Conservation (phyloP, 2,113 vertebrate species). For the Astur gentilis region DNA sequence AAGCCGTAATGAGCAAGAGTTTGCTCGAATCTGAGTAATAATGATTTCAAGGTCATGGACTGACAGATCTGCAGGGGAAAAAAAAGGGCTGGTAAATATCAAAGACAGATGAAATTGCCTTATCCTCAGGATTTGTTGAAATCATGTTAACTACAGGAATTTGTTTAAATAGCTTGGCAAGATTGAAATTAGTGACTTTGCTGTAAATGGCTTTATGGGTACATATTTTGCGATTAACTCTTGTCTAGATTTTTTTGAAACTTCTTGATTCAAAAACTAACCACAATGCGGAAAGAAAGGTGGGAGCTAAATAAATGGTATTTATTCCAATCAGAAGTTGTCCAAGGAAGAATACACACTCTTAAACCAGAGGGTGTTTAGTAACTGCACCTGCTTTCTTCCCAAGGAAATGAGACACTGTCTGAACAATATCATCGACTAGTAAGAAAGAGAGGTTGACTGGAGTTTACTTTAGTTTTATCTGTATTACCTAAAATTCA, state of each 20-base stretch:
- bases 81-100: constrained; percentile 15
- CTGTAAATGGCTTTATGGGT: neutral
- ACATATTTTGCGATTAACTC: neutral
- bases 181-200: neutral
- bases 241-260: neutral
- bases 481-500: neutral
- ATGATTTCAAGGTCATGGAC: constrained; percentile 49
- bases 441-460: neutral
- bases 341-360: neutral
- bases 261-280: neutral
- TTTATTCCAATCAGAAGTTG: neutral
- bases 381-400: neutral
- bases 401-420: neutral
- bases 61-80: neutral
- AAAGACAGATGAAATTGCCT: constrained; percentile 3
- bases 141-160: neutral
- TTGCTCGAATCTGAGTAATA: constrained; percentile 35
- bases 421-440: neutral
- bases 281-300: neutral
- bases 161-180: constrained; percentile 36
- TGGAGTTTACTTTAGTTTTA: neutral
- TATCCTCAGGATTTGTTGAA: constrained; percentile 45
- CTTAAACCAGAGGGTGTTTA: neutral
- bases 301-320: neutral
- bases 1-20: neutral